These are phyloP conservation scores for Caloenas nicobarica DNA, from an alignment of 2,113 vertebrate genomes.

Conservation along the genomic window DNA sequence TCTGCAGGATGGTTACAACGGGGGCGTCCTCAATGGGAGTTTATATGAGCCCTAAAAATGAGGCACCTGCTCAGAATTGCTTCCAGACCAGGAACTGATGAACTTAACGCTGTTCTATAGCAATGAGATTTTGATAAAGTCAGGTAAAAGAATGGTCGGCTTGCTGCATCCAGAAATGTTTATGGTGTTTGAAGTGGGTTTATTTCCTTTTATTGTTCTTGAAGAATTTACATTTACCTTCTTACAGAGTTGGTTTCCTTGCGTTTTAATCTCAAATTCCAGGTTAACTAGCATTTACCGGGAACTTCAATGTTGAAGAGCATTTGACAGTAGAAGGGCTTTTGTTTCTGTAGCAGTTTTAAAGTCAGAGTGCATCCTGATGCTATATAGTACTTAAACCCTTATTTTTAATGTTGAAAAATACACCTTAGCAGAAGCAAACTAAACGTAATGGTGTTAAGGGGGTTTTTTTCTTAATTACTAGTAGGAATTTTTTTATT, in stretches of 20 bases:
- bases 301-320: conserved; percentile 37
- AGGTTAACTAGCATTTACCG: background rate
- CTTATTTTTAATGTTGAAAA: conserved; percentile 67
- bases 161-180: conserved; percentile 38
- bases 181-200: conserved; percentile 43
- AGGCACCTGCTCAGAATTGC: conserved; percentile 39
- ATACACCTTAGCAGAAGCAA: conserved; percentile 60
- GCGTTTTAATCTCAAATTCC: conserved; percentile 37
- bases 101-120: conserved; percentile 6
- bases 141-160: conserved; percentile 13
- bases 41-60: conserved; percentile 17
- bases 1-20: background rate
- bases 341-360: conserved; percentile 60
- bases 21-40: background rate
- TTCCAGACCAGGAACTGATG: conserved; percentile 37
- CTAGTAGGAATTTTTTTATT: conserved; percentile 38
- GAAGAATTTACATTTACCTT: conserved; percentile 37
- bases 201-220: conserved; percentile 48
- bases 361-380: conserved; percentile 51
- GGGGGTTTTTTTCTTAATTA: conserved; percentile 3
- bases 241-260: conserved; percentile 44
- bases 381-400: conserved; percentile 32
- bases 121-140: conserved; percentile 25
- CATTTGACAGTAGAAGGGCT: conserved; percentile 41
- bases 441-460: conserved; percentile 50